Evolutionary conservation across 2,797 vertebrate genomes (phyloP).

Genomic region (Lacerta viridis): DNA sequence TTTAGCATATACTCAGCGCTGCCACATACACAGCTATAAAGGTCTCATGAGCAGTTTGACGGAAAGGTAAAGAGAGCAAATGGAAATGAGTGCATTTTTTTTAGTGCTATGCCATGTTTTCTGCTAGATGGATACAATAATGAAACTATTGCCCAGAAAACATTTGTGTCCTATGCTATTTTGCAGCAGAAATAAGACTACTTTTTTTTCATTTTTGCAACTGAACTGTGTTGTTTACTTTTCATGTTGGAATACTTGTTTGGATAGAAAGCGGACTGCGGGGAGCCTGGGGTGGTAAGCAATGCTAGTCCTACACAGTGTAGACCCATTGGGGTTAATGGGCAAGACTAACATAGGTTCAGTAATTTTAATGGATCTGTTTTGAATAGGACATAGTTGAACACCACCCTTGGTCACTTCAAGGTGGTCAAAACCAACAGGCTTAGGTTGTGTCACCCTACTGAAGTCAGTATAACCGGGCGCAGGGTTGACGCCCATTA

Average conservation of each 20-base stretch:
- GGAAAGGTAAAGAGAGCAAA: background rate
- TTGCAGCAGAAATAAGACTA: slow-evolving; percentile 47
- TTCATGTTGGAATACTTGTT: slow-evolving; percentile 37
- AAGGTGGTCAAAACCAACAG: slow-evolving; percentile 51
- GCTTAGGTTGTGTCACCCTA: background rate
- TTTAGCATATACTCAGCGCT: background rate
- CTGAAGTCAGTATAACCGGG: background rate
- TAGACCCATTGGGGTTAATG: too few species aligned
- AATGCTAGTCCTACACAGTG: too few species aligned
- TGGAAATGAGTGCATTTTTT: slow-evolving; percentile 35
- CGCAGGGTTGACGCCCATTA: background rate
- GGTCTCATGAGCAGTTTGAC: background rate
- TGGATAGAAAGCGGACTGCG: slow-evolving; percentile 51
- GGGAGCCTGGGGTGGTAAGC: too few species aligned
- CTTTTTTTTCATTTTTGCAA: slow-evolving; percentile 45
- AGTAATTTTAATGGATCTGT: too few species aligned
- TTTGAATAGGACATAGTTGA: too few species aligned
- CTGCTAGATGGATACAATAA: slow-evolving; percentile 45
- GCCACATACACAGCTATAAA: background rate
- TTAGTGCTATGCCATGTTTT: background rate
- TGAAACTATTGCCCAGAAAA: slow-evolving; percentile 61
- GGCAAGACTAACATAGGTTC: too few species aligned
- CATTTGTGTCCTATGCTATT: slow-evolving; percentile 47
- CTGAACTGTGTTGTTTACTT: slow-evolving; percentile 16
- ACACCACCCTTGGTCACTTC: slow-evolving; percentile 37